A percentile compares a stretch with the other conserved stretches of the same genome.
Evolutionary conservation across 1,140 invertebrate genomes (phyloP).

Genomic region (Tetragonula clypearis): DNA sequence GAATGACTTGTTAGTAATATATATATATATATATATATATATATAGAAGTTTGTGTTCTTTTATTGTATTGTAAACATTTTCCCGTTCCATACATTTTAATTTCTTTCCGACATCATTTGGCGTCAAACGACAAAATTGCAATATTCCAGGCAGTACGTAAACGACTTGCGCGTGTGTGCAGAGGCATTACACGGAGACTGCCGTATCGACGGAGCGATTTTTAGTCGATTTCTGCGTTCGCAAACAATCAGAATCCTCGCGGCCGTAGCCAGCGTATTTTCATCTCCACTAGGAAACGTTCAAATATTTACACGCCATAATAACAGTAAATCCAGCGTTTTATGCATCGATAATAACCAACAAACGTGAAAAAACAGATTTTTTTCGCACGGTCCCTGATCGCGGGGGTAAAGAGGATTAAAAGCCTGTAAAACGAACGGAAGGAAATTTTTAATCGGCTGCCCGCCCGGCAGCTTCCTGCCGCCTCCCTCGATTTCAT

Average conservation of each 20-base stretch:
- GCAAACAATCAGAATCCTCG: constrained; percentile 31
- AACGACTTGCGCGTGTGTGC: not conserved
- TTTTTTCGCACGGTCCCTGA: not conserved
- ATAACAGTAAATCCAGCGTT: constrained; percentile 38
- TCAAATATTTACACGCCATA: constrained; percentile 43
- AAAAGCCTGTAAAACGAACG: constrained; percentile 12
- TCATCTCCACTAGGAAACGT: constrained; percentile 16
- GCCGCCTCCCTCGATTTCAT: constrained; percentile 24
- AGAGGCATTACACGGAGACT: not conserved
- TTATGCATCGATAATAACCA: constrained; percentile 34
- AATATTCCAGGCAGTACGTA: not conserved
- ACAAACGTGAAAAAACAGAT: not conserved
- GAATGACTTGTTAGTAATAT: too few species aligned
- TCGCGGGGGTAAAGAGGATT: constrained; percentile 26
- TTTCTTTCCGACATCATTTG: too few species aligned
- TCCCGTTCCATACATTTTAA: too few species aligned
- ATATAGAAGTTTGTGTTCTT: too few species aligned
- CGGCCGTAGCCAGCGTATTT: not conserved
- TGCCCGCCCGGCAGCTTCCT: not conserved
- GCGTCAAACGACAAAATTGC: not conserved
- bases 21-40: too few species aligned
- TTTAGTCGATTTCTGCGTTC: constrained; percentile 20
- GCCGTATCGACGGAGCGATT: constrained; percentile 19
- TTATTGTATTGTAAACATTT: too few species aligned
- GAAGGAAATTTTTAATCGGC: constrained; percentile 39